phyloP scores from a whole-genome alignment of 2,113 vertebrate species.

The Pan paniscus region DNA sequence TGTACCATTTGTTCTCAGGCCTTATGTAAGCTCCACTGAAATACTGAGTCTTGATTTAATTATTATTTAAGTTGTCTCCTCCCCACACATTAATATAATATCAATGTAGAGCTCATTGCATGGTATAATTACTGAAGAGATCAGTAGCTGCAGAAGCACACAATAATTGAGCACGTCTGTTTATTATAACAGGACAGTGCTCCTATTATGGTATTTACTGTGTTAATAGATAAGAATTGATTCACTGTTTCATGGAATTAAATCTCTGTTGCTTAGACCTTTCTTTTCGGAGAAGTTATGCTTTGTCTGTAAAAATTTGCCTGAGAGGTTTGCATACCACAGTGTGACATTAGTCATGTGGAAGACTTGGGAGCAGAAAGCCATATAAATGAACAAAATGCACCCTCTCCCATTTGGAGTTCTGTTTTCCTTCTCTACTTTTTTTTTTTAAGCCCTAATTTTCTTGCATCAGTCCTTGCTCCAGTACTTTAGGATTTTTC shows the following conservation, averaged over 20 bases:
- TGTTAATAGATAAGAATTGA: conserved; percentile 83
- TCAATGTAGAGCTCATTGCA: conserved; percentile 76
- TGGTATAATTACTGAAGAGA: conserved; percentile 81
- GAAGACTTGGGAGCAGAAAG: conserved; percentile 73
- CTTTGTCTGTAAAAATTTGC: conserved; percentile 81
- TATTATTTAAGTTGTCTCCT: conserved; percentile 78
- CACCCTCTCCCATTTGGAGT: conserved; percentile 63
- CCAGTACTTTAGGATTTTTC: conserved; percentile 24
- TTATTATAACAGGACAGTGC: conserved; percentile 80
- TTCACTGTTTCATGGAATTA: conserved; percentile 83
- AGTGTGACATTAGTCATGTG: conserved; percentile 75
- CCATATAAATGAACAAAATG: conserved; percentile 71
- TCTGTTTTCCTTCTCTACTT: conserved; percentile 72
- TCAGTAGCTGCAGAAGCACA: conserved; percentile 76
- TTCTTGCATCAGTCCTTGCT: neutral
- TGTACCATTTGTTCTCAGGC: conserved; percentile 45
- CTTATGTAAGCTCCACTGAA: conserved; percentile 55
- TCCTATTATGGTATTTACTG: conserved; percentile 79
- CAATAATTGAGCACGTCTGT: conserved; percentile 79
- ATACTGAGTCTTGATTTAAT: conserved; percentile 81
- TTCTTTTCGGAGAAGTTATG: conserved; percentile 81
- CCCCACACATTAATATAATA: conserved; percentile 80
- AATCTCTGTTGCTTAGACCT: conserved; percentile 78
- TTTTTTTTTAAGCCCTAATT: conserved; percentile 52
- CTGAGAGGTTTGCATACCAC: conserved; percentile 76